Evolutionary conservation across 2,113 vertebrate species (phyloP).

Genomic region (Petrocephalus microphthalmus): DNA sequence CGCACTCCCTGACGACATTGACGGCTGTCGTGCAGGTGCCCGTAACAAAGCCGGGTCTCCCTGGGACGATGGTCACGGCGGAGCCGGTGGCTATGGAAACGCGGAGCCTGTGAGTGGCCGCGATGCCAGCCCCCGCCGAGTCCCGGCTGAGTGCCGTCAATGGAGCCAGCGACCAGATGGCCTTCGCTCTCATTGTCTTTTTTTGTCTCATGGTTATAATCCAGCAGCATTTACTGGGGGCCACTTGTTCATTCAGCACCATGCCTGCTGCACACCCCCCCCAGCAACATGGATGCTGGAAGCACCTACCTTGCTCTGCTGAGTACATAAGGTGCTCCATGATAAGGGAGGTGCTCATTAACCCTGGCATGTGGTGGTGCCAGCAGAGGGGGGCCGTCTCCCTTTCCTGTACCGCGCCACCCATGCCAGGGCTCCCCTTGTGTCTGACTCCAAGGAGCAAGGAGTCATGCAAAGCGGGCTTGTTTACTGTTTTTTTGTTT

Average conservation of each 20-base stretch:
- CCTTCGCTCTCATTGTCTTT: slow-evolving; percentile 1
- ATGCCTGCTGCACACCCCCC: slow-evolving; percentile 33
- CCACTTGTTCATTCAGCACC: slow-evolving; percentile 17
- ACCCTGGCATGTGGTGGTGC: not conserved
- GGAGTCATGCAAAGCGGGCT: too few relatives aligned
- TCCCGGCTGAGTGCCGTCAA: not conserved
- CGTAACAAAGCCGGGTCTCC: not conserved
- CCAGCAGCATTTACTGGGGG: not conserved
- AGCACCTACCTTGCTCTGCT: not conserved
- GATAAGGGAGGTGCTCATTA: not conserved
- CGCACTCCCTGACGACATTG: not conserved
- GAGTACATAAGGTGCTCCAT: not conserved
- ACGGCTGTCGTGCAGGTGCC: not conserved
- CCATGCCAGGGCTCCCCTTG: not conserved
- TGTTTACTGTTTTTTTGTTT: not conserved
- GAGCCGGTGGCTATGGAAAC: slow-evolving; percentile 22
- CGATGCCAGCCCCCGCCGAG: not conserved
- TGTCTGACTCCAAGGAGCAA: not conserved
- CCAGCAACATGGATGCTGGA: slow-evolving; percentile 17
- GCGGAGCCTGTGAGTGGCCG: not conserved
- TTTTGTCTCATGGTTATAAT: not conserved
- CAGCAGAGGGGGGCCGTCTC: not conserved
- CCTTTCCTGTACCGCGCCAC: not conserved
- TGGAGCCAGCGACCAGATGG: slow-evolving; percentile 5
- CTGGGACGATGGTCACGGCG: not conserved